Conservation (phyloP, 2,888 invertebrate genomes). For the Eupithecia abbreviata region DNA sequence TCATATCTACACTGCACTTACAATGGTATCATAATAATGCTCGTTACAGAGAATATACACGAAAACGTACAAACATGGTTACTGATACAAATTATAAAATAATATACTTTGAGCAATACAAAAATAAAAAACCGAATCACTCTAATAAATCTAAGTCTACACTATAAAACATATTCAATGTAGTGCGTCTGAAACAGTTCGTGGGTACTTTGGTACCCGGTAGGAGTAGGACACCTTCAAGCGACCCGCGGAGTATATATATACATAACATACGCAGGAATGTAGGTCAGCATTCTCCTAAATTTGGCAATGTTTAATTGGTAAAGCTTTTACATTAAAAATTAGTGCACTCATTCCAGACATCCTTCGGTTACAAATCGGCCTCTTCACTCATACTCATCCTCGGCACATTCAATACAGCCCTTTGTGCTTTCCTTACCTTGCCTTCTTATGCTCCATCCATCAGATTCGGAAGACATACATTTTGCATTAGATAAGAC, state of each 20-base stretch:
- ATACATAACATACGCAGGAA: conserved; percentile 63
- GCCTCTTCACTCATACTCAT: conserved; percentile 18
- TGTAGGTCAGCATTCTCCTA: conserved; percentile 65
- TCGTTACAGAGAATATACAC: conserved; percentile 79
- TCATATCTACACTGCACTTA: conserved; percentile 78
- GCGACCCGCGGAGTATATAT: conserved; percentile 47
- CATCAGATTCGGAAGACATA: conserved; percentile 37
- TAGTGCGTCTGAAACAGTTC: conserved; percentile 34
- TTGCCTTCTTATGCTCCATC: conserved; percentile 32
- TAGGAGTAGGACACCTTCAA: conserved; percentile 29
- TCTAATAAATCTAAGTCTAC: conserved; percentile 65
- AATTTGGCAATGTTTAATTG: conserved; percentile 69
- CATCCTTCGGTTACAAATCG: conserved; percentile 29
- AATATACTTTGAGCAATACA: conserved; percentile 81
- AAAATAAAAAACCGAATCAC: conserved; percentile 81
- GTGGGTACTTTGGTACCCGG: conserved; percentile 53
- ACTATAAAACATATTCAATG: conserved; percentile 54
- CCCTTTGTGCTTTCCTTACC: conserved; percentile 37
- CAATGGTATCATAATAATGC: conserved; percentile 71
- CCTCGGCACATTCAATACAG: conserved; percentile 48
- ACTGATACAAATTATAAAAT: conserved; percentile 67
- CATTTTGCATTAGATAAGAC: conserved; percentile 23
- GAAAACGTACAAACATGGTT: conserved; percentile 76
- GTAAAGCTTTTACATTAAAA: conserved; percentile 55
- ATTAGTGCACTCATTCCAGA: conserved; percentile 45